phyloP scores from a whole-genome alignment of 1,140 invertebrate species.

The Helicoverpa armigera region DNA sequence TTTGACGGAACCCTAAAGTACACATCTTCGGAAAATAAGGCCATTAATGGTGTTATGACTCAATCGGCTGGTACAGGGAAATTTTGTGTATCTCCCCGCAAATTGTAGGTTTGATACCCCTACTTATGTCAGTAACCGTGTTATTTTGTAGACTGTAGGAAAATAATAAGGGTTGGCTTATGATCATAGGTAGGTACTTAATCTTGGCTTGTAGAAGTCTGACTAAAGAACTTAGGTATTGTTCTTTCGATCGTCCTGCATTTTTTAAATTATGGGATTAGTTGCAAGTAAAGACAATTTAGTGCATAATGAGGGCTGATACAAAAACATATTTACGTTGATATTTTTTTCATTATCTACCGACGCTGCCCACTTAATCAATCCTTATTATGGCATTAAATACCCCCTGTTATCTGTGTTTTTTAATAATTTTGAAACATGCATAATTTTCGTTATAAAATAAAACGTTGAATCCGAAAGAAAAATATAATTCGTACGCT shows the following conservation, averaged over 20 bases:
- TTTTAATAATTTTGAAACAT: too few species aligned
- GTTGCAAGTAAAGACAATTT: too few species aligned
- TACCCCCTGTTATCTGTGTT: too few species aligned
- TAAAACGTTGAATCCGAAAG: slow-evolving; percentile 13
- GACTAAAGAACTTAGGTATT: too few species aligned
- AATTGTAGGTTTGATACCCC: slow-evolving; percentile 43
- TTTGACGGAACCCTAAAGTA: slow-evolving; percentile 71
- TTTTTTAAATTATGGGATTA: too few species aligned
- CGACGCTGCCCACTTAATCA: too few species aligned
- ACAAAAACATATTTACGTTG: too few species aligned
- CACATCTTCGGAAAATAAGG: slow-evolving; percentile 72
- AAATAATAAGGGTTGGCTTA: slow-evolving; percentile 8
- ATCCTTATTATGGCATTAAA: too few species aligned
- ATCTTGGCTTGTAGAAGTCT: neutral
- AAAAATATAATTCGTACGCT: slow-evolving; percentile 1
- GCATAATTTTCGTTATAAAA: neutral
- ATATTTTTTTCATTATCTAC: too few species aligned
- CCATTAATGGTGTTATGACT: slow-evolving; percentile 78
- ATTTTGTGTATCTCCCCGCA: slow-evolving; percentile 67
- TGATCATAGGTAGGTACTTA: neutral
- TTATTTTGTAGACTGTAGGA: slow-evolving; percentile 25
- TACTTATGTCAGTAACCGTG: slow-evolving; percentile 20
- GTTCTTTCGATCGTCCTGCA: too few species aligned
- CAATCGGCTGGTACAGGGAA: slow-evolving; percentile 73
- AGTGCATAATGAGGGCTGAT: too few species aligned